Evolutionary conservation across 2,888 invertebrate genomes (phyloP).

Genomic region (Zygothrica quintamaculata): DNA sequence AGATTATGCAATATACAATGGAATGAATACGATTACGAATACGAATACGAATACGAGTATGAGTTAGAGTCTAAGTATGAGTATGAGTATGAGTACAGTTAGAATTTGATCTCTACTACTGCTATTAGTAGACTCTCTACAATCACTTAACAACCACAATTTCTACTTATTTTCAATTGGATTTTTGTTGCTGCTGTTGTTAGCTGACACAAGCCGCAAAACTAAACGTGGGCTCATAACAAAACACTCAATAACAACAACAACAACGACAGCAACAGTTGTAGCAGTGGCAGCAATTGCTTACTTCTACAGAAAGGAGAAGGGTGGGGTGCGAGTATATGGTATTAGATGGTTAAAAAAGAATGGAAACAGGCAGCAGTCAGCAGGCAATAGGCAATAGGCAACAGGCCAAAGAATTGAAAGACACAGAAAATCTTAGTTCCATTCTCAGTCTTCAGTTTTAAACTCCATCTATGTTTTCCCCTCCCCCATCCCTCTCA

Average conservation of each 20-base stretch:
- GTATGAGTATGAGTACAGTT: constrained; percentile 41
- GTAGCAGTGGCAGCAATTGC: constrained; percentile 22
- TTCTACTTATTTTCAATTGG: constrained; percentile 62
- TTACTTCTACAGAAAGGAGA: too few relatives aligned
- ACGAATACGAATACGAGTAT: too few relatives aligned
- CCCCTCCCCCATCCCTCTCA: neutral
- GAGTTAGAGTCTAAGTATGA: too few relatives aligned
- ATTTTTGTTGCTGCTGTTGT: constrained; percentile 37
- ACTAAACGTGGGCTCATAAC: constrained; percentile 59
- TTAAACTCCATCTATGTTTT: neutral
- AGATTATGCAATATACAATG: constrained; percentile 26
- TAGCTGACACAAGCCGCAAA: constrained; percentile 49
- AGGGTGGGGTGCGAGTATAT: too few relatives aligned
- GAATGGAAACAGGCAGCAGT: constrained; percentile 46
- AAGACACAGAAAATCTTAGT: constrained; percentile 36
- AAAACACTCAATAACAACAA: constrained; percentile 42
- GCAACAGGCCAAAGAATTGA: constrained; percentile 39
- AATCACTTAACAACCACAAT: constrained; percentile 62
- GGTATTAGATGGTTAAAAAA: constrained; percentile 7
- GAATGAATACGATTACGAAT: neutral
- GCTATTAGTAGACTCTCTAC: constrained; percentile 33
- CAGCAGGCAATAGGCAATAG: constrained; percentile 6
- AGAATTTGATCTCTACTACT: constrained; percentile 34
- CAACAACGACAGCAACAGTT: too few relatives aligned
- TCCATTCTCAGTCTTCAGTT: constrained; percentile 35